Evolutionary conservation across 2,797 vertebrate genomes (phyloP).

Genomic region (Clarias platycephalus): DNA sequence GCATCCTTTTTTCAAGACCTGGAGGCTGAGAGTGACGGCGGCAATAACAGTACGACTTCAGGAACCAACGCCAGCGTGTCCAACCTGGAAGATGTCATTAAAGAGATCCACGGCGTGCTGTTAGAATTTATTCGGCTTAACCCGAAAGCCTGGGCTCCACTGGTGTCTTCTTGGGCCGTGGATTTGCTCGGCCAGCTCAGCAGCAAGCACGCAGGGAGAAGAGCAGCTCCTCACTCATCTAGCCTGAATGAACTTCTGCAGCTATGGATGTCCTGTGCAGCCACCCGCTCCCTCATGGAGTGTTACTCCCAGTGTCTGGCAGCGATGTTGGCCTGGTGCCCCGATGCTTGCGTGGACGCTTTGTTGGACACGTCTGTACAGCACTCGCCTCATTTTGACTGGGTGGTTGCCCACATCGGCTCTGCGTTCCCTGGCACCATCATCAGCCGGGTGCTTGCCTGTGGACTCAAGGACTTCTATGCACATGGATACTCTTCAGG

Average conservation of each 20-base stretch:
- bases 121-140: conserved; percentile 85
- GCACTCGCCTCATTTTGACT: conserved; percentile 94
- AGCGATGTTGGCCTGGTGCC: conserved; percentile 87
- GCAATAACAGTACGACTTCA: conserved; percentile 57
- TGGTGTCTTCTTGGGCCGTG: conserved; percentile 90
- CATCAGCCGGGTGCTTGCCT: conserved; percentile 90
- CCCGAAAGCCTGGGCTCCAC: conserved; percentile 88
- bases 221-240: conserved; percentile 84
- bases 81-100: conserved; percentile 77
- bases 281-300: conserved; percentile 89
- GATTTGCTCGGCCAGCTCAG: conserved; percentile 93
- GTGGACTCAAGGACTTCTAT: conserved; percentile 93
- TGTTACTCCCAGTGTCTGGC: conserved; percentile 92
- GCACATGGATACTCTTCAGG: conserved; percentile 73
- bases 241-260: conserved; percentile 90
- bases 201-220: conserved; percentile 85
- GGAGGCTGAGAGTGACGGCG: conserved; percentile 72
- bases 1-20: conserved; percentile 80
- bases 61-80: conserved; percentile 59
- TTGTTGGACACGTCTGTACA: conserved; percentile 91
- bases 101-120: conserved; percentile 83
- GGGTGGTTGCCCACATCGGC: conserved; percentile 97
- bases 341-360: conserved; percentile 91
- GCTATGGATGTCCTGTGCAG: conserved; percentile 92
- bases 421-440: conserved; percentile 94